Conservation (phyloP, 2,888 invertebrate species). For the Frankliniella intonsa region DNA sequence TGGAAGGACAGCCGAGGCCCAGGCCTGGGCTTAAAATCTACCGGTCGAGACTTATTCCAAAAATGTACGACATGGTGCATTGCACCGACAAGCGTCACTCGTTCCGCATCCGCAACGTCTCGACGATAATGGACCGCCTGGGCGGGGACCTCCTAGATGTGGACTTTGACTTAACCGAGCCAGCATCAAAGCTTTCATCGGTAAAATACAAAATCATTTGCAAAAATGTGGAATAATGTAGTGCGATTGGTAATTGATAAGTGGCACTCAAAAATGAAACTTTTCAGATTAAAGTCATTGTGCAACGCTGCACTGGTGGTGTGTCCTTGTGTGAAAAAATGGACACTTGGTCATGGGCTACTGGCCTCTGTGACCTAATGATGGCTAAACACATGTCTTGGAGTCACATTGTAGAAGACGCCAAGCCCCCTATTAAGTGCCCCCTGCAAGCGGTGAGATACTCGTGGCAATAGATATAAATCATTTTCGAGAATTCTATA, state of each 20-base stretch:
- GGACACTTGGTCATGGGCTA: background rate
- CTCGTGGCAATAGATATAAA: no score
- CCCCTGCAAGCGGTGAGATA: background rate
- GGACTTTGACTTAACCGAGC: background rate
- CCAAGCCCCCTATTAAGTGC: background rate
- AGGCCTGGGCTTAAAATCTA: background rate
- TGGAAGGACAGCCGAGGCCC: background rate
- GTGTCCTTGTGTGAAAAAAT: background rate
- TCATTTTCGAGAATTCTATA: no score
- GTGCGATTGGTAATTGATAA: background rate
- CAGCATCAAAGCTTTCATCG: background rate
- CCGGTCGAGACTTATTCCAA: background rate
- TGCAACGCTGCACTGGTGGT: background rate
- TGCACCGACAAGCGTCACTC: background rate
- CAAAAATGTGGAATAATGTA: background rate
- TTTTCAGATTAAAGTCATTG: background rate
- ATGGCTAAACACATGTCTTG: background rate
- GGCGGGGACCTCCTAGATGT: background rate
- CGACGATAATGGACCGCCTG: background rate
- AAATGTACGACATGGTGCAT: background rate
- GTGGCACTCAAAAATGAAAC: background rate
- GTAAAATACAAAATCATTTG: background rate
- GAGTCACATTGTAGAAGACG: background rate
- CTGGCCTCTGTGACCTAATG: background rate
- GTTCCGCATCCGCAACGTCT: background rate